Percentiles rank a stretch among this genome's conserved stretches.
phyloP scores from a whole-genome alignment of 2,888 invertebrate species.

The Aelia acuminata region DNA sequence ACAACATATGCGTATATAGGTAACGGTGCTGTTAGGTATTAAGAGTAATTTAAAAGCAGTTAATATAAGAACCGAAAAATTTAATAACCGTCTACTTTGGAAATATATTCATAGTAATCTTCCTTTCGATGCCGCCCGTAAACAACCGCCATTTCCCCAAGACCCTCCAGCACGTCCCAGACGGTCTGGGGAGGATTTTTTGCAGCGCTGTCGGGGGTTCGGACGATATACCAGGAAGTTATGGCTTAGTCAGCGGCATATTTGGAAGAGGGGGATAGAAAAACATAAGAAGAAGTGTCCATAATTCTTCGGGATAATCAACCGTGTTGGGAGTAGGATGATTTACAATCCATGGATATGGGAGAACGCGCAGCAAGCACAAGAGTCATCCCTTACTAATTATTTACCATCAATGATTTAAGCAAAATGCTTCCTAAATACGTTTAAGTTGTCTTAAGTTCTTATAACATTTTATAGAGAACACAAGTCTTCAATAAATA shows the following conservation, averaged over 20 bases:
- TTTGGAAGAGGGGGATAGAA: neutral
- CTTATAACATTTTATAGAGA: no score
- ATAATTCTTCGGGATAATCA: neutral
- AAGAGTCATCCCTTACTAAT: neutral
- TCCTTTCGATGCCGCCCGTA: neutral
- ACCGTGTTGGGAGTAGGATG: neutral
- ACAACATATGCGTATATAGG: no score
- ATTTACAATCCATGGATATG: neutral
- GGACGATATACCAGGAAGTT: slow-evolving; percentile 19
- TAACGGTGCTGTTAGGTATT: no score
- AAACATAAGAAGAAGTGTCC: neutral
- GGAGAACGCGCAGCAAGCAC: neutral
- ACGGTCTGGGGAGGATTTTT: neutral
- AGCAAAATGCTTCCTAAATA: neutral
- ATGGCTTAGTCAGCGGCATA: neutral
- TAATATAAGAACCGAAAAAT: neutral
- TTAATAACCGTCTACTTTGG: neutral
- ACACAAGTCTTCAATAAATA: no score
- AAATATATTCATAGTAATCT: neutral
- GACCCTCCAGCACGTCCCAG: neutral
- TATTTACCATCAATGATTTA: neutral
- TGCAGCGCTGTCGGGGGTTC: neutral
- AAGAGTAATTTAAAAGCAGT: no score
- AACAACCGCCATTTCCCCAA: neutral
- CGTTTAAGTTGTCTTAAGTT: neutral